Base-by-base conservation (phyloP, 1,140 invertebrate genomes). In the Heliconius hermathena region DNA sequence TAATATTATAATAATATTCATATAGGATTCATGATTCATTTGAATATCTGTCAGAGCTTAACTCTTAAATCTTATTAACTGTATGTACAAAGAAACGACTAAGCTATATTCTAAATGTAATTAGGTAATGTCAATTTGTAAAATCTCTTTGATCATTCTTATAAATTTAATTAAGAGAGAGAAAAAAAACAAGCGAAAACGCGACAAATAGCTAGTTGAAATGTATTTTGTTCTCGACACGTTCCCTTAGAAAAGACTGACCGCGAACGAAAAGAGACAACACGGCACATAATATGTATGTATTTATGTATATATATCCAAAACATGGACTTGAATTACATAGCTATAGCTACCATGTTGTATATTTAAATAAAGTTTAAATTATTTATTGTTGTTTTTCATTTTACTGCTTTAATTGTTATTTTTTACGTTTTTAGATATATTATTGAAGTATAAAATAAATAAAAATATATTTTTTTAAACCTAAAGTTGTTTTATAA, bases 291-390 rank as follows among this genome's bases (percentile, higher is more conserved):
- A 13, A 66, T n/a, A 57, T 57, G 20, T 57, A 29, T 29, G 54
- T 57, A 57, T 22, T 22, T 66, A 66, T 66, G 60, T 66, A 82
- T 79, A 84, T 84, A 82, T 85, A 79, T 88, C 85, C 84, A 85
- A 88, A 90, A 91, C 87, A 90, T 93, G 89, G 91, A 88, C 85
- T 89, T 90, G 57, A 79, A 76, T 79, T 71, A 76, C 66, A 89
- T 91, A 92, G 90, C 85, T 92, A 88, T 89, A 89, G 90, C 84
- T 90, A 92, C 84, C 82, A 91, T 91, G 91, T 93, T 93, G 89
- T 91, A 93, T 90, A 91, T 93, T 93, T 90, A 92, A 93, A 92
- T 91, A 92, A 92, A 88, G 89, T 87, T 85, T 89, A 88, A 89
- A 90, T 88, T 91, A 90, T 87, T 87, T 80, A 73, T 77, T 26